Evolutionary conservation across 1,140 invertebrate species (phyloP).

Genomic region (Vollenhovia emeryi): DNA sequence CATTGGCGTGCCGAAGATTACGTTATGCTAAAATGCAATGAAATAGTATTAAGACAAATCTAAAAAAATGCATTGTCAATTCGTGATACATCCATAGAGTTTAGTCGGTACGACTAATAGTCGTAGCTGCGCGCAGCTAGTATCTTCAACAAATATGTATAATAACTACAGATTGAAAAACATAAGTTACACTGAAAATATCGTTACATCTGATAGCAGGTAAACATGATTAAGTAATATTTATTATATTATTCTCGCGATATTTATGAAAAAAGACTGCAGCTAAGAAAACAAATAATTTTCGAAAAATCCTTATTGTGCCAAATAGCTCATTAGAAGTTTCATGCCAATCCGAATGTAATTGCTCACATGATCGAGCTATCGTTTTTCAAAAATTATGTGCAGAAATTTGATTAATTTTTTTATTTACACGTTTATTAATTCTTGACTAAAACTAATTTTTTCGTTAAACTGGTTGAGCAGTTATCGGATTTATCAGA

Average conservation of each 20-base stretch:
- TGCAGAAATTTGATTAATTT: too few relatives aligned
- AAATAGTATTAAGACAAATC: constrained; percentile 2
- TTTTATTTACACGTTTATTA: too few relatives aligned
- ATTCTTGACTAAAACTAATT: too few relatives aligned
- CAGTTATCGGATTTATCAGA: too few relatives aligned
- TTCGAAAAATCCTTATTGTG: too few relatives aligned
- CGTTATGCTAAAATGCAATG: neutral
- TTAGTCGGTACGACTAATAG: neutral
- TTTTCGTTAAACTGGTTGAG: too few relatives aligned
- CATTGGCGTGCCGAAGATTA: constrained; percentile 11
- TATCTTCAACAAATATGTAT: neutral
- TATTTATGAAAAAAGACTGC: neutral
- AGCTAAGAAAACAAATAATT: neutral
- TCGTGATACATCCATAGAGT: neutral
- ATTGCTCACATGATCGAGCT: too few relatives aligned
- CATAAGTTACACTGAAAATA: neutral
- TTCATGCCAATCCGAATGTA: too few relatives aligned
- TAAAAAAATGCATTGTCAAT: neutral
- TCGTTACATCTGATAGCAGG: neutral
- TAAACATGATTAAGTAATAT: neutral
- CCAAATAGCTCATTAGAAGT: too few relatives aligned
- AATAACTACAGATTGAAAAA: neutral
- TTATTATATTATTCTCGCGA: neutral
- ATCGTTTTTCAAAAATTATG: too few relatives aligned
- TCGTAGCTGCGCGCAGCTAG: neutral